Evolutionary conservation across 2,113 vertebrate genomes (phyloP), one percentile per base, ranked within the genome.

Genomic region (Ammodramus savannarum): DNA sequence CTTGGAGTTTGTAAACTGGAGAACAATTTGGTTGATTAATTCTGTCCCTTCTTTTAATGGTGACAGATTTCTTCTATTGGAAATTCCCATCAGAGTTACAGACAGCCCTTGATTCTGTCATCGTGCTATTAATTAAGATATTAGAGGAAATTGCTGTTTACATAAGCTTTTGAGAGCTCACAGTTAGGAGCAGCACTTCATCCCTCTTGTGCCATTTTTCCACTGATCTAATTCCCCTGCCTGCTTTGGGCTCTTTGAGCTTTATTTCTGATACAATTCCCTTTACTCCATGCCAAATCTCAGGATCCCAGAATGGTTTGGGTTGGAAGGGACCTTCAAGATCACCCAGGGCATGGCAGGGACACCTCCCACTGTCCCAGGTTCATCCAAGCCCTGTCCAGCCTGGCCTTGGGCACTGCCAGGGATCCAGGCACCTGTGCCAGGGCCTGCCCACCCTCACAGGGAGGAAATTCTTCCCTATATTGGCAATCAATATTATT

Each of bases 81-180:
- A 96, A 91, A 69, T 84, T 90, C 68, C 82, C 72, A 18, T 81
- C 83, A 52, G 58, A 1, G 1, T 90, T 90, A 84, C 31, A 16
- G 87, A 62, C 71, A 77, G 85, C 5, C 25, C 82, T 80, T 74
- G 90, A 36, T 74, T 71, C 52, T 83, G 77, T 88, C 82, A 26
- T 51, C 1, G 0, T 84, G 89, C 90, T 86, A 9, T 89, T 95
- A 94, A 93, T 90, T 73, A 61, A 74, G 89, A 44, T 29, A 2
- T 83, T 66, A 26, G 63, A 83, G 89, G 91, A 91, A 93, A 48
- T 67, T 31, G 63, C 55, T 85, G 82, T 96, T 96, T 91, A 32
- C 58, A 52, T 67, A 41, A 86, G 78, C 71, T 77, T 74, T 77
- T 74, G 36, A 69, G 78, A 86, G 55, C 85, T 91, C 72, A 49